Evolutionary conservation across 1,140 invertebrate genomes (phyloP).

Genomic region (Trichogramma pretiosum): DNA sequence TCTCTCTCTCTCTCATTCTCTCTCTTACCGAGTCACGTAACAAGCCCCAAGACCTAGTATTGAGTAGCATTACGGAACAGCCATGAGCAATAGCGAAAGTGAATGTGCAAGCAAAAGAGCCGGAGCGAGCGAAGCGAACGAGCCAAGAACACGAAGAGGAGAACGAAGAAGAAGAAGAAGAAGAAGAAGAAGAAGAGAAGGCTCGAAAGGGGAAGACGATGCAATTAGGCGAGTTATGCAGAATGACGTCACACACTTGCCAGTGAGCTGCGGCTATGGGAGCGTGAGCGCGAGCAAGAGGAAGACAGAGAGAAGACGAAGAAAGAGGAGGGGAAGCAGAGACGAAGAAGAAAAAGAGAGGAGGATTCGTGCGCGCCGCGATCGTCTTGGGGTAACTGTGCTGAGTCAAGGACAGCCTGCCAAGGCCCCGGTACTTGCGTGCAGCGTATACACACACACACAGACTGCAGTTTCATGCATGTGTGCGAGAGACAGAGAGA

Average conservation of each 20-base stretch:
- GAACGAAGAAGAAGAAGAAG: background rate
- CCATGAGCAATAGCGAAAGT: slow-evolving; percentile 9
- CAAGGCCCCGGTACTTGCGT: slow-evolving; percentile 36
- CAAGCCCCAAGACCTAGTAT: slow-evolving; percentile 5
- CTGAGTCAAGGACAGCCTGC: slow-evolving; percentile 44
- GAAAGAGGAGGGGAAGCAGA: background rate
- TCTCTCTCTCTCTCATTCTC: background rate
- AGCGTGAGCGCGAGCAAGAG: slow-evolving; percentile 4
- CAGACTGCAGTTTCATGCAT: slow-evolving; percentile 1
- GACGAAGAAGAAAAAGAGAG: slow-evolving; percentile 6
- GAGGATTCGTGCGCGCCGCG: slow-evolving; percentile 5
- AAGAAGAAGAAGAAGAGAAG: too few relatives aligned
- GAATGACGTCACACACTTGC: slow-evolving; percentile 44
- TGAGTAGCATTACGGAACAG: slow-evolving; percentile 10
- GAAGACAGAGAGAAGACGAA: slow-evolving; percentile 1
- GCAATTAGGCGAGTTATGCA: slow-evolving; percentile 48
- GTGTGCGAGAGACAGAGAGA: background rate
- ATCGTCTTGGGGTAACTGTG: slow-evolving; percentile 44
- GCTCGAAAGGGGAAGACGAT: slow-evolving; percentile 26
- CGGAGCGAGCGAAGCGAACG: background rate
- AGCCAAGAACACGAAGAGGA: slow-evolving; percentile 2
- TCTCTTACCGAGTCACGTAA: slow-evolving; percentile 14
- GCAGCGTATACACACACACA: slow-evolving; percentile 12
- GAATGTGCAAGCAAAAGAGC: slow-evolving; percentile 2
- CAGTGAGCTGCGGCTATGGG: too few relatives aligned